A percentile compares a stretch with the other conserved stretches of the same genome.
Evolutionary conservation across 2,113 vertebrate genomes (phyloP).

Genomic region (Brachypodius melanocephalos): DNA sequence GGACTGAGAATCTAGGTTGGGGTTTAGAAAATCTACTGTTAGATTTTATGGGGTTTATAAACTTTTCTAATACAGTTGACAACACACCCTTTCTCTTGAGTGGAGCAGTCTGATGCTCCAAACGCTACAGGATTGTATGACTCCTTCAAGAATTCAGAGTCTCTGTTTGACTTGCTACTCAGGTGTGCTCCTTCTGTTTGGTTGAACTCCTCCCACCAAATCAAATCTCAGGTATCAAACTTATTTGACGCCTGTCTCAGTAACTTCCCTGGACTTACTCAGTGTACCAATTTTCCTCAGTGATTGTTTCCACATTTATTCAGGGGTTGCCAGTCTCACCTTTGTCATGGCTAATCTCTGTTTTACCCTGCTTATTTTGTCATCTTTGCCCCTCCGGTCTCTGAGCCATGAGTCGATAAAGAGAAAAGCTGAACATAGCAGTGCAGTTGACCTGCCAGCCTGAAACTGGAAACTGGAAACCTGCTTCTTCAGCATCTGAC

Average conservation of each 20-base stretch:
- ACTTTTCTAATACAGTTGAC: not conserved
- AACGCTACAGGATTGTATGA: fast-evolving
- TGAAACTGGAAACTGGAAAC: not conserved
- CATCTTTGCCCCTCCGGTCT: not conserved
- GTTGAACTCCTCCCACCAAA: not conserved
- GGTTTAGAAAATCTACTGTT: not conserved
- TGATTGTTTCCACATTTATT: not conserved
- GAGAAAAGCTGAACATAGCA: not conserved
- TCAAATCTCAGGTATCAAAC: not conserved
- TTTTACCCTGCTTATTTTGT: not conserved
- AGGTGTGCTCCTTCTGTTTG: not conserved
- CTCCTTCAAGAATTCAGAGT: not conserved
- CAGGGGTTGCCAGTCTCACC: not conserved
- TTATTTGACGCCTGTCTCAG: not conserved
- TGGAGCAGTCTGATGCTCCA: not conserved
- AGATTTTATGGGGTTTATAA: not conserved
- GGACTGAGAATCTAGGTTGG: not conserved
- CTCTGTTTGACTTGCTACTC: not conserved
- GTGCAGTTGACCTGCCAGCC: not conserved
- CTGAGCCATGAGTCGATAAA: not conserved
- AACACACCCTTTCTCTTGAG: not conserved
- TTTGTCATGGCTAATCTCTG: not conserved
- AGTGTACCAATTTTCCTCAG: not conserved
- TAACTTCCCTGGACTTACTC: not conserved
- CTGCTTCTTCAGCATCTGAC: not conserved